phyloP scores from a whole-genome alignment of 2,888 invertebrate genomes.

The Thumatha senex region DNA sequence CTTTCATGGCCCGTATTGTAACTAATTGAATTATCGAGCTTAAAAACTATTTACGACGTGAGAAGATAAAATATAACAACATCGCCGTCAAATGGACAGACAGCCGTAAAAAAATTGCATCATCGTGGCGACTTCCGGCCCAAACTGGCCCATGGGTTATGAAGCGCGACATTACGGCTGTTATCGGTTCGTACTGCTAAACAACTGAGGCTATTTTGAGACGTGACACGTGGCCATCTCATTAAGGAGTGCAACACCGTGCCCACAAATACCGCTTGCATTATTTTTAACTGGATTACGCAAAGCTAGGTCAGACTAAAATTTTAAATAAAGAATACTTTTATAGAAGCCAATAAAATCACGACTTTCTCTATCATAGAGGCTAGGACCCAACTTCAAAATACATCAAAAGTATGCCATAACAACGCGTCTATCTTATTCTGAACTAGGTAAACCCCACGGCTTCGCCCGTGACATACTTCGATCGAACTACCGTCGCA shows the following conservation, averaged over 20 bases:
- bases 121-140: slow-evolving; percentile 36
- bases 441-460: too few relatives aligned
- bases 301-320: background rate
- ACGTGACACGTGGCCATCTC: slow-evolving; percentile 9
- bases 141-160: slow-evolving; percentile 19
- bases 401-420: too few relatives aligned
- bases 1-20: too few relatives aligned
- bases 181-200: slow-evolving; percentile 27
- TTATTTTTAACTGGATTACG: slow-evolving; percentile 2
- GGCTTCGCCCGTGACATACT: too few relatives aligned
- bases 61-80: slow-evolving; percentile 21
- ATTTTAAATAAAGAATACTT: too few relatives aligned
- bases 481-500: too few relatives aligned
- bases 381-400: too few relatives aligned
- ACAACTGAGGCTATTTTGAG: slow-evolving; percentile 11
- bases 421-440: too few relatives aligned
- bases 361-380: too few relatives aligned
- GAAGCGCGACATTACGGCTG: slow-evolving; percentile 26
- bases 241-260: slow-evolving; percentile 13
- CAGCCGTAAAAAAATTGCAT: slow-evolving; percentile 39
- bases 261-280: background rate
- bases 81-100: slow-evolving; percentile 23
- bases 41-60: slow-evolving; percentile 17
- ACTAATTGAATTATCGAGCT: background rate
- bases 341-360: too few relatives aligned